phyloP scores from a whole-genome alignment of 2,888 invertebrate species.

The Megamerina dolium region DNA sequence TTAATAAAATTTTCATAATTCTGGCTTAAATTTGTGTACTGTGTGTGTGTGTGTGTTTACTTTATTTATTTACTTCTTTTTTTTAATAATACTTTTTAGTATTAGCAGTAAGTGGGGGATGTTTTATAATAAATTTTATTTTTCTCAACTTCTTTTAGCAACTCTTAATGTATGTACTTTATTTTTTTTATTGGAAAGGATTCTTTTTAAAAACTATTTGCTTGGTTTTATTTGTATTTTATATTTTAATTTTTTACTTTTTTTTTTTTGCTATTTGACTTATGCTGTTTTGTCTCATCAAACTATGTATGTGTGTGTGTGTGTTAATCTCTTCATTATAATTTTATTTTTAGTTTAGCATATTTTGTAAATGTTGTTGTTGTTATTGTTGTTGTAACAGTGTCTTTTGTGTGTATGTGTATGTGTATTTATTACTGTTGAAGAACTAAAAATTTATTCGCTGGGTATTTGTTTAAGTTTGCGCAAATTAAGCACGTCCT shows the following conservation, averaged over 20 bases:
- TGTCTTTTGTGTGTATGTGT: too few species aligned
- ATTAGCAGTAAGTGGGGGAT: too few species aligned
- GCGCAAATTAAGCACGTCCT: slow-evolving; percentile 43
- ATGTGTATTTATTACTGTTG: too few species aligned
- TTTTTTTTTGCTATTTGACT: not conserved
- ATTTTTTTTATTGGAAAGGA: not conserved
- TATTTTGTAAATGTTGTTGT: slow-evolving; percentile 1
- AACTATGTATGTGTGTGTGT: slow-evolving; percentile 4
- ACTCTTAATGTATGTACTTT: slow-evolving; percentile 16
- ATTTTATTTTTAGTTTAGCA: slow-evolving; percentile 2
- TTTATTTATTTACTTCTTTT: slow-evolving; percentile 1
- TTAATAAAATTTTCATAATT: slow-evolving; percentile 15
- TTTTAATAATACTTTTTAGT: slow-evolving; percentile 1
- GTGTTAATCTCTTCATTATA: slow-evolving; percentile 2
- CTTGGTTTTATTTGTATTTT: not conserved
- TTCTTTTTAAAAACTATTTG: not conserved
- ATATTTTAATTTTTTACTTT: slow-evolving; percentile 1
- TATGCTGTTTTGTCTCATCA: not conserved
- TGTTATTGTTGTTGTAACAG: slow-evolving; percentile 6
- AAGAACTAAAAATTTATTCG: slow-evolving; percentile 37
- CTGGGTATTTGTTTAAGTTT: slow-evolving; percentile 31
- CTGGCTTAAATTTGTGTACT: slow-evolving; percentile 2
- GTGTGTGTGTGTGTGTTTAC: slow-evolving; percentile 2
- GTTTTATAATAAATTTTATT: too few species aligned
- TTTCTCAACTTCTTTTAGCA: slow-evolving; percentile 16